These are phyloP conservation scores for Bombus waltoni DNA, from an alignment of 1,140 invertebrate genomes.

Conservation along the genomic window DNA sequence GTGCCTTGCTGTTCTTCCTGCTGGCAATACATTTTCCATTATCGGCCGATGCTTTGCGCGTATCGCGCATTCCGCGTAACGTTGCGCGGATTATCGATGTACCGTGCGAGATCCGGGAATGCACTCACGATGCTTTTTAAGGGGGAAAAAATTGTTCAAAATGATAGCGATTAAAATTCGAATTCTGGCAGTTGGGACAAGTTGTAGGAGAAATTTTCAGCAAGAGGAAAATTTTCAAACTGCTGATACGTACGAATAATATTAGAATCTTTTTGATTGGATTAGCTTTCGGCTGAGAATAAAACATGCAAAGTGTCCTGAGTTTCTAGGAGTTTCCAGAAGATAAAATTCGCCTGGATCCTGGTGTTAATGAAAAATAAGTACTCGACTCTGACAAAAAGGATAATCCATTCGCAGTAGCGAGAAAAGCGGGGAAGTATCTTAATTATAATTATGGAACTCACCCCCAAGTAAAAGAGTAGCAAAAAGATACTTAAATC, in stretches of 20 bases:
- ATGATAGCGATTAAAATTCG: background rate
- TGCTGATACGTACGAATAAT: background rate
- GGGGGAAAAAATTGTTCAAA: background rate
- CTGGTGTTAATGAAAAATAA: too few species aligned
- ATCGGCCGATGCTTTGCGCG: conserved; percentile 10
- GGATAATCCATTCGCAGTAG: background rate
- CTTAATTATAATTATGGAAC: background rate
- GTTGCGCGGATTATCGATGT: background rate
- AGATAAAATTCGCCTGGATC: too few species aligned
- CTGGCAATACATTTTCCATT: conserved; percentile 25
- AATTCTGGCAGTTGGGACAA: background rate
- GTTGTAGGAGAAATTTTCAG: background rate
- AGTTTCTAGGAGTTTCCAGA: too few species aligned
- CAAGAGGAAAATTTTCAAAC: background rate
- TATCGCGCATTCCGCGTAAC: background rate
- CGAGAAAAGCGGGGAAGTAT: background rate
- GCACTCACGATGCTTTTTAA: background rate
- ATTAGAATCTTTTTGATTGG: background rate
- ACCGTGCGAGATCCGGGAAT: background rate
- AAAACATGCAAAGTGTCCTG: background rate
- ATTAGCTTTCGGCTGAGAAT: background rate
- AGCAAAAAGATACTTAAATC: background rate
- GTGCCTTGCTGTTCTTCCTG: conserved; percentile 4
- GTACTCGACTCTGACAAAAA: too few species aligned
- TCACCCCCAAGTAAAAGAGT: background rate